Evolutionary conservation across 2,113 vertebrate genomes (phyloP).

Genomic region (Stegastes partitus): DNA sequence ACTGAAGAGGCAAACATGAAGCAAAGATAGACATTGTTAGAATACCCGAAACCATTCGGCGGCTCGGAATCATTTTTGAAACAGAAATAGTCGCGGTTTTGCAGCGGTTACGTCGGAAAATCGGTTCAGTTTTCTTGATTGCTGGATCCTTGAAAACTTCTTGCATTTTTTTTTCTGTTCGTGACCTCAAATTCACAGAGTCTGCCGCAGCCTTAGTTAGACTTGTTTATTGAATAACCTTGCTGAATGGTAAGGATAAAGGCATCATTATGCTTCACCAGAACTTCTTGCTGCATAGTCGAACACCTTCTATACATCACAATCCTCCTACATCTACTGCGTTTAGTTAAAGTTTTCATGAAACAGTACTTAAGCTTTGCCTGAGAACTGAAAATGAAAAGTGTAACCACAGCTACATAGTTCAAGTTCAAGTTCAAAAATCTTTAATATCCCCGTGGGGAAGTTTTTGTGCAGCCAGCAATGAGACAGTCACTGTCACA

Average conservation of each 20-base stretch:
- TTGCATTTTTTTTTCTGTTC: neutral
- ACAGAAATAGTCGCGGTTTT: neutral
- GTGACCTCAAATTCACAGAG: neutral
- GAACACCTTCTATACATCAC: neutral
- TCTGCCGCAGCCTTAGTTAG: neutral
- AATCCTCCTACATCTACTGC: neutral
- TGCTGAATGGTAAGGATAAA: neutral
- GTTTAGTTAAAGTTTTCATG: neutral
- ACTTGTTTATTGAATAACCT: neutral
- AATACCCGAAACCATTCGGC: neutral
- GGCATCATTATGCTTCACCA: neutral
- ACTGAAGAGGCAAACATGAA: slow-evolving; percentile 1
- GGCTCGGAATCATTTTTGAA: neutral
- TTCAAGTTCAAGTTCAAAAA: too few relatives aligned
- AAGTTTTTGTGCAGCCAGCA: too few relatives aligned
- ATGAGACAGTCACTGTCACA: too few relatives aligned
- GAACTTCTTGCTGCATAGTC: neutral
- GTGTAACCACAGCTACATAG: too few relatives aligned
- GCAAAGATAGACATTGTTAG: neutral
- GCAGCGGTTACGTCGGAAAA: neutral
- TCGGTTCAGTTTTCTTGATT: neutral
- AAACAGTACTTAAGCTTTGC: neutral
- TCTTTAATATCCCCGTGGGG: too few relatives aligned
- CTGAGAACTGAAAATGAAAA: neutral
- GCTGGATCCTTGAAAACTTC: neutral